Evolutionary conservation across 2,797 vertebrate species (phyloP).

Genomic region (Otolemur crassicaudatus): DNA sequence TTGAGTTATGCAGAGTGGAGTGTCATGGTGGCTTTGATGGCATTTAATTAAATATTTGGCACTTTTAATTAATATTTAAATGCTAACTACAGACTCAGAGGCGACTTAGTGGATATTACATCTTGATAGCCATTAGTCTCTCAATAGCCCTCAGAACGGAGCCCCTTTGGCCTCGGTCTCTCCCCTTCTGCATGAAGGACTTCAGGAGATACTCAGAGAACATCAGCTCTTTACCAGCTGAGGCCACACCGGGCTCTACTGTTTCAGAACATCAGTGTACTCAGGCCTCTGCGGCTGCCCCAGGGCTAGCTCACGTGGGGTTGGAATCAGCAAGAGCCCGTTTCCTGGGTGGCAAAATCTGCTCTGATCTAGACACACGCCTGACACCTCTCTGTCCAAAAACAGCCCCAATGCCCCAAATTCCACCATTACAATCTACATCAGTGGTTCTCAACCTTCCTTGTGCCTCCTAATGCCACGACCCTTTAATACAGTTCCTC

Average conservation of each 20-base stretch:
- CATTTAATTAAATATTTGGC: constrained; percentile 90
- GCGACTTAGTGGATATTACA: constrained; percentile 87
- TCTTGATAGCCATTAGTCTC: constrained; percentile 88
- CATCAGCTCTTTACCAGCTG: constrained; percentile 83
- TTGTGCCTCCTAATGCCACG: too few species aligned
- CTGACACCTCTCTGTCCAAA: not conserved
- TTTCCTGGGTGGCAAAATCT: not conserved
- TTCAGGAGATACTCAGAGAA: constrained; percentile 84
- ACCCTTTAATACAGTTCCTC: too few species aligned
- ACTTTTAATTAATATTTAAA: constrained; percentile 90
- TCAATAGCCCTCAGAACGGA: constrained; percentile 82
- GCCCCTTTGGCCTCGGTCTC: constrained; percentile 66
- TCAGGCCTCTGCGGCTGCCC: not conserved
- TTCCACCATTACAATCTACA: not conserved
- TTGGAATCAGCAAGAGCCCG: not conserved
- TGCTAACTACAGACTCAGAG: constrained; percentile 87
- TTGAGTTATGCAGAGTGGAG: constrained; percentile 81
- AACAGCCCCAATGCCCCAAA: not conserved
- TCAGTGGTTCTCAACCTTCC: not conserved
- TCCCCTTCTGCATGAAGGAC: constrained; percentile 78
- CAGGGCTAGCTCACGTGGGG: not conserved
- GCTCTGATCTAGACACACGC: not conserved
- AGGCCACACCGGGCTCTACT: constrained; percentile 78
- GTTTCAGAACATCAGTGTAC: not conserved
- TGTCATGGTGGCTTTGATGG: constrained; percentile 85